These are phyloP conservation scores for Conus betulinus DNA, from an alignment of 1,140 invertebrate genomes.

Conservation along the genomic window DNA sequence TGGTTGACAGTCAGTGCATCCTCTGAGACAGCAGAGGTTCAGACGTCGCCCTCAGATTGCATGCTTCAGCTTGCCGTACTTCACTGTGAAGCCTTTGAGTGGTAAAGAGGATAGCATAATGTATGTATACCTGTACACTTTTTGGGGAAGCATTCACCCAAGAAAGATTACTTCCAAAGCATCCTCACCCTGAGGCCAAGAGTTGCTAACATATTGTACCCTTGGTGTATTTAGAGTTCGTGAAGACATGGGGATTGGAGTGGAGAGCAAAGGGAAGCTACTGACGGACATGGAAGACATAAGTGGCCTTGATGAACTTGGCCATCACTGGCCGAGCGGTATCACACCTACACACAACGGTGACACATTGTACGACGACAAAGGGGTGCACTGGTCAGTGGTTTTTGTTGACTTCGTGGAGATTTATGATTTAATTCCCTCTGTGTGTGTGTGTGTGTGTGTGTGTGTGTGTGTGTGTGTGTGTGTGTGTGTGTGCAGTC, in stretches of 20 bases:
- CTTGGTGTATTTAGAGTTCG: constrained; percentile 78
- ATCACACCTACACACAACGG: constrained; percentile 89
- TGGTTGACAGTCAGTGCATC: no score
- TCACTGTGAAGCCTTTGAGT: no score
- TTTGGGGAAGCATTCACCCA: no score
- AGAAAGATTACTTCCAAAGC: no score
- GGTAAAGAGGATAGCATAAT: no score
- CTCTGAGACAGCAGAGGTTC: no score
- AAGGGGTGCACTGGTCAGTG: constrained; percentile 80
- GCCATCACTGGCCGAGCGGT: constrained; percentile 86
- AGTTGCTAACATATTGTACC: background rate
- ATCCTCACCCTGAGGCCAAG: background rate
- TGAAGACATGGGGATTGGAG: constrained; percentile 80
- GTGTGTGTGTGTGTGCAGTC: no score
- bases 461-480: no score
- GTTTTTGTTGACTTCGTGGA: background rate
- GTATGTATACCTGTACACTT: no score
- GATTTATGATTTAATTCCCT: background rate
- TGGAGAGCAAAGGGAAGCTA: constrained; percentile 79
- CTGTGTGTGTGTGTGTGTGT: no score
- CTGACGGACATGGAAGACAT: constrained; percentile 83
- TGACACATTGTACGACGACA: constrained; percentile 84
- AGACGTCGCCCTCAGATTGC: no score
- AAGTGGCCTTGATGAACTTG: constrained; percentile 82
- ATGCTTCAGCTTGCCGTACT: no score